phyloP scores from a whole-genome alignment of 92 coral and sea anemone genomes.

The Palythoa caribaeorum region DNA sequence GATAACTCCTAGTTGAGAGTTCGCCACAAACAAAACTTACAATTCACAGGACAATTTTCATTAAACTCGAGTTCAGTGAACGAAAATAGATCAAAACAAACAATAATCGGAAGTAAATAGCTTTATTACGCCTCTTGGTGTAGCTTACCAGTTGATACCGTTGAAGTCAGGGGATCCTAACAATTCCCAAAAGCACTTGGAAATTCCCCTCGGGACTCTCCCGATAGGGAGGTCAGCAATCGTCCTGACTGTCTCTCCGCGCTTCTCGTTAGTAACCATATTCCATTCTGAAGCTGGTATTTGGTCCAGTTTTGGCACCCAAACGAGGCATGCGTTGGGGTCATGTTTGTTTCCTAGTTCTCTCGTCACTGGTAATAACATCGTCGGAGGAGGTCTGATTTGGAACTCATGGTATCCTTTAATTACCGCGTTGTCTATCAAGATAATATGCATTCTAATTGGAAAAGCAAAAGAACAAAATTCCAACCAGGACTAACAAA shows the following conservation, averaged over 20 bases:
- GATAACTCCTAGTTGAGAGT: neutral
- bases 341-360: conserved; percentile 60
- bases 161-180: conserved; percentile 15
- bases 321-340: conserved; percentile 48
- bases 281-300: conserved; percentile 46
- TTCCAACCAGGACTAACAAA: neutral
- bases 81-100: neutral
- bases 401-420: conserved; percentile 29
- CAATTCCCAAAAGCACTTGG: conserved; percentile 55
- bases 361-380: conserved; percentile 56
- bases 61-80: neutral
- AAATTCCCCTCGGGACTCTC: conserved; percentile 50
- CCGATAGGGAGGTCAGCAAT: conserved; percentile 74
- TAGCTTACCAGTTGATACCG: conserved; percentile 22
- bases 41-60: neutral
- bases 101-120: conserved; percentile 1
- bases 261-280: conserved; percentile 49
- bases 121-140: neutral
- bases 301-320: conserved; percentile 59
- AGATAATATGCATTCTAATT: neutral
- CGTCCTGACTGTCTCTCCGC: conserved; percentile 62
- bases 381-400: neutral
- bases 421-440: conserved; percentile 5
- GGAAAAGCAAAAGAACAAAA: neutral
- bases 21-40: neutral